Base-by-base conservation (phyloP, 2,888 invertebrate genomes). In the Lithophane semibrunnea region DNA sequence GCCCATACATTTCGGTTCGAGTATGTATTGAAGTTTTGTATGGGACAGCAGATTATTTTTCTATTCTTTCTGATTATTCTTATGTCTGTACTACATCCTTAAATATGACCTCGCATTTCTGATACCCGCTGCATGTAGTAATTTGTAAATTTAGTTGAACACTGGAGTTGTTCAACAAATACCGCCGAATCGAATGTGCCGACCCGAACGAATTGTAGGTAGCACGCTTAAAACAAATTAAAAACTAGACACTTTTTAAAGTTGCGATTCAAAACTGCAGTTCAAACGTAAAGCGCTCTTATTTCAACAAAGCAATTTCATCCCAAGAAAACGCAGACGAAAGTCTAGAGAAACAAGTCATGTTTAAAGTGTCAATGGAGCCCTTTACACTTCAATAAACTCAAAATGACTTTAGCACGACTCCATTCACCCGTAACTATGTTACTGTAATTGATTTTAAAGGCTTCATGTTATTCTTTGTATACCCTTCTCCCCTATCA, bases 321-420 rank as follows among this genome's bases (percentile, higher is more conserved):
- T 56, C 10, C 29, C n/a, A 67, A 68, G 69, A 76, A 77, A 80
- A 75, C 52, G 63, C 54, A 70, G 54, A 67, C 60, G n/a, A 75
- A 75, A 69, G 54, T 75, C 70, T 80, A 42, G 60, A 75, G 77
- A 70, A 72, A 77, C 75, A 77, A 81, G 70, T 87, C 79, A 75
- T 82, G 75, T 83, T 83, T 73, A 71, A 80, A 87, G 72, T 79
- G 70, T 80, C 84, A 81, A 86, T 80, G 74, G 81, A 88, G 75
- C 85, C 80, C 85, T 83, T 85, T 83, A 85, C 84, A 85, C 85
- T 89, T 83, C 85, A 87, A 86, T 88, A 87, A 85, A 90, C 86
- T 84, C 86, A 86, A 88, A 90, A 89, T 87, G 78, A 85, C 86
- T 87, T 90, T 81, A 86, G 80, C 84, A 73, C 80, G 83, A 86